Conservation (phyloP, 2,113 vertebrate species). For the Percina caprodes region DNA sequence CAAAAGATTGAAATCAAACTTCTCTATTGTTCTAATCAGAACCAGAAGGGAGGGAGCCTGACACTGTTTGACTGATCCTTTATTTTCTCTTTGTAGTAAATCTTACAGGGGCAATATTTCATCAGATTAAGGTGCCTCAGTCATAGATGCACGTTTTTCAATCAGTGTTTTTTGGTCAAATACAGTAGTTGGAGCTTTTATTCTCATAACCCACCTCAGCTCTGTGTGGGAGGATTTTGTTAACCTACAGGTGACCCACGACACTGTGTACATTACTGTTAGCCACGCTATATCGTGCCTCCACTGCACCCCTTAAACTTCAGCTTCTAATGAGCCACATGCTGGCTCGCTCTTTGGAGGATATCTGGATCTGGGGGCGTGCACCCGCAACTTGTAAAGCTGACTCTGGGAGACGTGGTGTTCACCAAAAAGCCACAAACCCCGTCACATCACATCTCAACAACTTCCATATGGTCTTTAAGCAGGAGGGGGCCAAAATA, state of each 20-base stretch:
- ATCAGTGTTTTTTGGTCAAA: slow-evolving; percentile 46
- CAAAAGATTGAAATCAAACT: slow-evolving; percentile 25
- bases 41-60: slow-evolving; percentile 44
- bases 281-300: slow-evolving; percentile 56
- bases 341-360: slow-evolving; percentile 53
- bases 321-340: slow-evolving; percentile 73
- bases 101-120: slow-evolving; percentile 60
- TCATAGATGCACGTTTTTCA: slow-evolving; percentile 51
- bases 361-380: slow-evolving; percentile 63
- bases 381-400: slow-evolving; percentile 69
- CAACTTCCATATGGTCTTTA: slow-evolving; percentile 81
- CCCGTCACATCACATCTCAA: slow-evolving; percentile 70
- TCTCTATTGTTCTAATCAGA: slow-evolving; percentile 61
- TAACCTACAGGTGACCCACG: slow-evolving; percentile 72
- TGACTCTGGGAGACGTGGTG: slow-evolving; percentile 70
- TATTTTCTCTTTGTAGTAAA: slow-evolving; percentile 63
- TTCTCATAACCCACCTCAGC: slow-evolving; percentile 47
- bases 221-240: slow-evolving; percentile 55
- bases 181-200: slow-evolving; percentile 62
- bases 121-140: slow-evolving; percentile 59
- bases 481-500: slow-evolving; percentile 69
- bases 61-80: slow-evolving; percentile 53
- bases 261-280: slow-evolving; percentile 74
- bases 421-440: slow-evolving; percentile 74
- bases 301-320: slow-evolving; percentile 46